phyloP scores from a whole-genome alignment of 2,888 invertebrate genomes.

The Nymphalis urticae region DNA sequence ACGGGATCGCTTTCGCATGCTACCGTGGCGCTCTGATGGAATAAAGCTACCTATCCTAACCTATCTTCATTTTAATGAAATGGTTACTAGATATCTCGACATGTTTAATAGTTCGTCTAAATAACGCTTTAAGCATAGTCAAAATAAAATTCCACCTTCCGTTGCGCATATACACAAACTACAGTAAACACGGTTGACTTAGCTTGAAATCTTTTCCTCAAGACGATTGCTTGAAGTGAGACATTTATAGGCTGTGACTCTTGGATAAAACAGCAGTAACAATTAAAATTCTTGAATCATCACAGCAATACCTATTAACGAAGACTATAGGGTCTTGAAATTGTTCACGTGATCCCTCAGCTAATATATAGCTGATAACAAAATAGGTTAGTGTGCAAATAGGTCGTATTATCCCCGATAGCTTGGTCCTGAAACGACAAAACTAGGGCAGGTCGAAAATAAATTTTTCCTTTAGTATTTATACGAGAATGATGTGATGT shows the following conservation, averaged over 20 bases:
- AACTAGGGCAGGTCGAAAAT: slow-evolving; percentile 25
- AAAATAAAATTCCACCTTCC: background rate
- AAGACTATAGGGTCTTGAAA: background rate
- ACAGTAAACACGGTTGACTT: background rate
- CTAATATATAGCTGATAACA: slow-evolving; percentile 9
- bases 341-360: background rate
- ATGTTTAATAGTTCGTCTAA: too few relatives aligned
- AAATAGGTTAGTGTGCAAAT: slow-evolving; percentile 23
- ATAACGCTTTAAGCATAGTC: background rate
- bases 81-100: too few relatives aligned
- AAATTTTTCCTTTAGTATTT: slow-evolving; percentile 25
- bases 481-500: slow-evolving; percentile 40
- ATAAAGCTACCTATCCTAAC: too few relatives aligned
- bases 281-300: background rate
- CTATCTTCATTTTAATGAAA: too few relatives aligned
- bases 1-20: too few relatives aligned
- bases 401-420: slow-evolving; percentile 17
- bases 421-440: slow-evolving; percentile 16
- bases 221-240: too few relatives aligned
- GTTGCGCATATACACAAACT: background rate
- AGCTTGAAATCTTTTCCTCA: background rate
- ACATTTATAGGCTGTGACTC: too few relatives aligned
- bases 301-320: background rate
- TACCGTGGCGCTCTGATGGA: too few relatives aligned
- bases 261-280: too few relatives aligned